A percentile compares a stretch with the other conserved stretches of the same genome.
phyloP scores from a whole-genome alignment of 2,797 vertebrate species.

The Amazonetta brasiliensis region DNA sequence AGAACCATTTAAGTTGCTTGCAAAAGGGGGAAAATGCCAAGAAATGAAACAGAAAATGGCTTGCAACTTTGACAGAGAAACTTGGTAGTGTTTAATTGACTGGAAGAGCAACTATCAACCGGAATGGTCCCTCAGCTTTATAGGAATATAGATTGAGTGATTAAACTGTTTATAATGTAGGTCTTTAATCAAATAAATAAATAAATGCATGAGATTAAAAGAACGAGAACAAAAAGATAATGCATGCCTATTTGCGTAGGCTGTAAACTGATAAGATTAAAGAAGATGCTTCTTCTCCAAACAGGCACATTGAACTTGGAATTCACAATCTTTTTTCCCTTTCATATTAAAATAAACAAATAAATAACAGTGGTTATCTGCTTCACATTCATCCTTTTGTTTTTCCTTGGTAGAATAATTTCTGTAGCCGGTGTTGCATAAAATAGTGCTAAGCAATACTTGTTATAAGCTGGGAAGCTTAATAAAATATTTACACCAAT shows the following conservation, averaged over 20 bases:
- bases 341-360: not conserved
- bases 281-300: not conserved
- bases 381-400: not conserved
- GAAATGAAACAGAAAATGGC: not conserved
- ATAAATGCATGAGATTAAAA: not conserved
- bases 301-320: not conserved
- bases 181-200: not conserved
- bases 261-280: not conserved
- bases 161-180: not conserved
- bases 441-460: conserved; percentile 5
- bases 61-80: not conserved
- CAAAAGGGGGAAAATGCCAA: not conserved
- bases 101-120: not conserved
- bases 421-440: not conserved
- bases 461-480: not conserved
- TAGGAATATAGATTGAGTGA: not conserved
- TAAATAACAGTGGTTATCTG: not conserved
- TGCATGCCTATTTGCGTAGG: not conserved
- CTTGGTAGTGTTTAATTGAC: not conserved
- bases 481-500: conserved; percentile 54
- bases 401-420: not conserved
- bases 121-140: not conserved
- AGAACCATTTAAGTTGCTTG: not conserved
- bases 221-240: not conserved
- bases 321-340: not conserved